Percentiles rank a stretch among this genome's conserved stretches.
Conservation (phyloP, 2,888 invertebrate species). For the Abrostola tripartita region DNA sequence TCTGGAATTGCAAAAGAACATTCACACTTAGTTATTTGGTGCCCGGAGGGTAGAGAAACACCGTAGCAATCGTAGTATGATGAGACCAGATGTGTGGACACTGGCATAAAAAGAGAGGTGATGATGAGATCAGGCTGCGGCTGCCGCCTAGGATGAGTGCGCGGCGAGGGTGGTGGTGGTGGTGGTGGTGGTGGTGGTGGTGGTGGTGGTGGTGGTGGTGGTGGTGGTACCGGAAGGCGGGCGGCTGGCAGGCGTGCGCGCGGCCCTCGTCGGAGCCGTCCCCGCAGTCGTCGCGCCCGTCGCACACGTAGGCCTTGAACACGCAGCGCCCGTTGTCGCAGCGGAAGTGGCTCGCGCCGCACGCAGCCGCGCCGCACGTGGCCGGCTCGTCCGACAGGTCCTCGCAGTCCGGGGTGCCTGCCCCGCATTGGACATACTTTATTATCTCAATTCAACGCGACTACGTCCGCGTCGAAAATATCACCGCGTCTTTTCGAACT, state of each 20-base stretch:
- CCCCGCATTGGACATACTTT: no score
- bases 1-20: constrained; percentile 65
- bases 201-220: not conserved
- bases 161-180: not conserved
- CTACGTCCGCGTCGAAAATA: no score
- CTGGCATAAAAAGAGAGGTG: no score
- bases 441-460: no score
- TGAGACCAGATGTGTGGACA: no score
- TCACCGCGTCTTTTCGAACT: no score
- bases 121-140: no score
- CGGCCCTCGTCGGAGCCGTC: constrained; percentile 96
- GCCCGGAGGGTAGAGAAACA: no score
- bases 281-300: constrained; percentile 97
- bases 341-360: constrained; percentile 93
- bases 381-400: constrained; percentile 97
- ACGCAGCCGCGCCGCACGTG: constrained; percentile 93
- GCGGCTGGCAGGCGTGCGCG: constrained; percentile 93
- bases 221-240: constrained; percentile 88
- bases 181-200: not conserved
- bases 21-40: not conserved
- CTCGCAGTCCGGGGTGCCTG: constrained; percentile 94
- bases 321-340: constrained; percentile 95
- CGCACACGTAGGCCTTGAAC: constrained; percentile 98
- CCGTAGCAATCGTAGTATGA: no score
- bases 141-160: no score